Conservation (phyloP, 2,113 vertebrate species). For the Hydrolagus affinis region DNA sequence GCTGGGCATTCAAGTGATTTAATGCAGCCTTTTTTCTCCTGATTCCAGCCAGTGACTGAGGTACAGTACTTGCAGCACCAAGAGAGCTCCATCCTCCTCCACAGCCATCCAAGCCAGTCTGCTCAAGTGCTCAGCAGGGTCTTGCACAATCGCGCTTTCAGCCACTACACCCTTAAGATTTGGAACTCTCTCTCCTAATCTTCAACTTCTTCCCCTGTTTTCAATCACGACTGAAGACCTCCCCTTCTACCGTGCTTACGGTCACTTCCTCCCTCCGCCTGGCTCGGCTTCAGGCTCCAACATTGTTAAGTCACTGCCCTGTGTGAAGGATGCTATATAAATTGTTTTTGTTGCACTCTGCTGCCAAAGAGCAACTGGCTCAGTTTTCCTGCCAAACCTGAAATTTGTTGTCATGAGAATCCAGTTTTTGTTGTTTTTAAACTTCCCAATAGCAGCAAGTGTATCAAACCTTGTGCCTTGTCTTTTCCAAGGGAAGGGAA, state of each 20-base stretch:
- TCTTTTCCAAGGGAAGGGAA: not conserved
- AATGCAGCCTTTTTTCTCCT: not conserved
- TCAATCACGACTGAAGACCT: too few species aligned
- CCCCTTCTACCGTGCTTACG: not conserved
- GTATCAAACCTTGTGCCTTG: not conserved
- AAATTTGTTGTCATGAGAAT: not conserved
- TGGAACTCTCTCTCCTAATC: too few species aligned
- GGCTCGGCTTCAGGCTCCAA: too few species aligned
- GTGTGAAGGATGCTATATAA: too few species aligned
- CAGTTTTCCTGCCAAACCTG: not conserved
- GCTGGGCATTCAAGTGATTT: not conserved
- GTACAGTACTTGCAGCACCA: not conserved
- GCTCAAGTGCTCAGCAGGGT: not conserved
- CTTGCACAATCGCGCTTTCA: not conserved
- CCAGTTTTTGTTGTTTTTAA: not conserved
- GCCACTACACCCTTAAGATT: too few species aligned
- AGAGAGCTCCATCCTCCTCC: not conserved
- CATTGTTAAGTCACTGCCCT: too few species aligned
- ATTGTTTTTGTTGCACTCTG: too few species aligned
- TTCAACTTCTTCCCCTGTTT: too few species aligned
- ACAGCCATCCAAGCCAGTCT: not conserved
- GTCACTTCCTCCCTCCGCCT: too few species aligned
- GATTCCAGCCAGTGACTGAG: conserved; percentile 18
- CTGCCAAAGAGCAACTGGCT: not conserved
- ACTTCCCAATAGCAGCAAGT: not conserved